Conservation (phyloP, 1,140 invertebrate species). For the Stegodyphus mimosarum region DNA sequence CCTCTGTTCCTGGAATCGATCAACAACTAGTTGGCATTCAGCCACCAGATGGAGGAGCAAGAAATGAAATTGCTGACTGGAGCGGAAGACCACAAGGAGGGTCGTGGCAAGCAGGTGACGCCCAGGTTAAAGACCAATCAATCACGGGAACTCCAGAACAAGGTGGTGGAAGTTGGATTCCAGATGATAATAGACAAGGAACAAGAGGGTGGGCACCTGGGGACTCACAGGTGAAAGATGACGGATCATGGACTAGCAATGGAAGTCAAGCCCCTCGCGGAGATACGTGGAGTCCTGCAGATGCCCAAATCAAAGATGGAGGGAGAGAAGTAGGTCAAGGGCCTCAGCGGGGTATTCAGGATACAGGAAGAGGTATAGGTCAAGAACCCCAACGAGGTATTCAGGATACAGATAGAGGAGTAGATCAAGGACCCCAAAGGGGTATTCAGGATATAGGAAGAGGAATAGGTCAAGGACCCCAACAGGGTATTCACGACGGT, state of each 20-base stretch:
- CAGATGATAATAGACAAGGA: neutral
- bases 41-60: neutral
- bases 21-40: neutral
- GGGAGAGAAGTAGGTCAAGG: neutral
- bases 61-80: neutral
- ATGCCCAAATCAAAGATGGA: neutral
- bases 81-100: neutral
- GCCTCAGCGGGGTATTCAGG: neutral
- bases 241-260: neutral
- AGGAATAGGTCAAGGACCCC: too few relatives aligned
- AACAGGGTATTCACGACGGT: too few relatives aligned
- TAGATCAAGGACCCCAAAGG: too few relatives aligned
- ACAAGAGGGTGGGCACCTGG: neutral
- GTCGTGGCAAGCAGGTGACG: neutral
- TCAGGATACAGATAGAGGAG: neutral
- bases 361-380: neutral
- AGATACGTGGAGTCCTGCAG: neutral
- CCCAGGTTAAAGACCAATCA: neutral
- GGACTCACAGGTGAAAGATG: slow-evolving; percentile 28
- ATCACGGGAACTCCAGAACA: neutral
- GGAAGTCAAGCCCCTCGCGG: neutral
- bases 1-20: neutral
- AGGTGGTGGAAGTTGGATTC: neutral
- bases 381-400: neutral
- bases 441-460: too few relatives aligned